Evolutionary conservation across 2,797 vertebrate species (phyloP).

Genomic region (Urosaurus nigricauda): DNA sequence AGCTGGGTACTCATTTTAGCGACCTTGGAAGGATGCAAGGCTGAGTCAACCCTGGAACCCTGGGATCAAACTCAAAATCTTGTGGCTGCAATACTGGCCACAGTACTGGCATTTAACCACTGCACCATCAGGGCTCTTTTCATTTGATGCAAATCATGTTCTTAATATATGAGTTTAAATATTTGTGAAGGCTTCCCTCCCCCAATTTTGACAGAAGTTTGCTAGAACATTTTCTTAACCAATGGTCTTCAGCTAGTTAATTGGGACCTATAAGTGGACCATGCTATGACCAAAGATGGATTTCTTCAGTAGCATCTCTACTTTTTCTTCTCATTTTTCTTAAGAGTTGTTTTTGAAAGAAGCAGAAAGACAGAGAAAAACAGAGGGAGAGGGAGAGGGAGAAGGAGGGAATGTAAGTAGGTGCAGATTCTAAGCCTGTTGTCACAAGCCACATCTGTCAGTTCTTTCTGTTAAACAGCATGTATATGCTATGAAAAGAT

Average conservation of each 20-base stretch:
- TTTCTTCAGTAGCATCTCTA: background rate
- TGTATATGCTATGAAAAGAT: background rate
- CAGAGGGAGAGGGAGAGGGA: background rate
- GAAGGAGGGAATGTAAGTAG: background rate
- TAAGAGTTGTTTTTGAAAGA: background rate
- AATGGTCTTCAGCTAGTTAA: background rate
- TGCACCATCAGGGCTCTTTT: no score
- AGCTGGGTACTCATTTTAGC: no score
- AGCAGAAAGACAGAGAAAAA: background rate
- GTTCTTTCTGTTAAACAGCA: background rate
- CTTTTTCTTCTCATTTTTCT: background rate
- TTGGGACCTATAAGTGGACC: background rate
- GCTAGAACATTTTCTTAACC: background rate
- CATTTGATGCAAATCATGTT: conserved; percentile 47
- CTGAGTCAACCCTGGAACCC: no score
- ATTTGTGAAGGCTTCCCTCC: conserved; percentile 47
- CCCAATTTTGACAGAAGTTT: conserved; percentile 21
- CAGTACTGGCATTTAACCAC: no score
- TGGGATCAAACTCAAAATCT: no score
- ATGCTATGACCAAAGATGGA: background rate
- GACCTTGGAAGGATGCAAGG: no score
- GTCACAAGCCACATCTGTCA: background rate
- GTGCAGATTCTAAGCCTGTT: background rate
- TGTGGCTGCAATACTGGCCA: no score
- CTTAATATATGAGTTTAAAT: conserved; percentile 43